Evolutionary conservation across 1,140 invertebrate genomes (phyloP).

Genomic region (Philotrypesis tridentata): DNA sequence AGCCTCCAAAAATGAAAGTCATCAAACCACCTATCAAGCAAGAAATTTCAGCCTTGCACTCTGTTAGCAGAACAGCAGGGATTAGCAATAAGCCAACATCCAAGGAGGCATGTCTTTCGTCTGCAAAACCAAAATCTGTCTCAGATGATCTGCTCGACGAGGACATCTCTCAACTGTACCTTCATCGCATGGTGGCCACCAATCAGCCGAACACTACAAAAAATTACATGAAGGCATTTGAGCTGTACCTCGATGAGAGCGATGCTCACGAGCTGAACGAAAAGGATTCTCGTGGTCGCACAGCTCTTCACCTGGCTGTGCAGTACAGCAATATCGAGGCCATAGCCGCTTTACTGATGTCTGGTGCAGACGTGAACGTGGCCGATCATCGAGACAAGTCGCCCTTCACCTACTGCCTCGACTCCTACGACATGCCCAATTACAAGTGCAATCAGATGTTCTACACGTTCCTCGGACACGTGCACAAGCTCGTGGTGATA

Average conservation of each 20-base stretch:
- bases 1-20: background rate
- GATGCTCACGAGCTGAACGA: slow-evolving; percentile 34
- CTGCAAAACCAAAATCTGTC: background rate
- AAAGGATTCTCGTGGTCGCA: background rate
- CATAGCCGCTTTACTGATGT: slow-evolving; percentile 28
- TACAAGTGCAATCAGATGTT: slow-evolving; percentile 38
- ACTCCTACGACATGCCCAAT: slow-evolving; percentile 9
- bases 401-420: slow-evolving; percentile 30
- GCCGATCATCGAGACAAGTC: background rate
- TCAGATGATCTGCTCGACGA: background rate
- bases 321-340: slow-evolving; percentile 29
- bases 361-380: slow-evolving; percentile 26
- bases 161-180: background rate
- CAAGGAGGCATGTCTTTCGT: background rate
- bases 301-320: slow-evolving; percentile 37
- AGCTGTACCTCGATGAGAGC: slow-evolving; percentile 27
- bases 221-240: background rate
- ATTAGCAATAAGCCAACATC: background rate
- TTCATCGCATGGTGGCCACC: slow-evolving; percentile 20
- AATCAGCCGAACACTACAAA: background rate
- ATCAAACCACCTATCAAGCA: background rate
- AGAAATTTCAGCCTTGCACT: background rate
- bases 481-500: slow-evolving; percentile 30
- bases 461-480: slow-evolving; percentile 30
- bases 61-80: background rate